A percentile compares a stretch with the other conserved stretches of the same genome.
Conservation (phyloP, 2,113 vertebrate genomes). For the Sinocyclocheilus grahami region DNA sequence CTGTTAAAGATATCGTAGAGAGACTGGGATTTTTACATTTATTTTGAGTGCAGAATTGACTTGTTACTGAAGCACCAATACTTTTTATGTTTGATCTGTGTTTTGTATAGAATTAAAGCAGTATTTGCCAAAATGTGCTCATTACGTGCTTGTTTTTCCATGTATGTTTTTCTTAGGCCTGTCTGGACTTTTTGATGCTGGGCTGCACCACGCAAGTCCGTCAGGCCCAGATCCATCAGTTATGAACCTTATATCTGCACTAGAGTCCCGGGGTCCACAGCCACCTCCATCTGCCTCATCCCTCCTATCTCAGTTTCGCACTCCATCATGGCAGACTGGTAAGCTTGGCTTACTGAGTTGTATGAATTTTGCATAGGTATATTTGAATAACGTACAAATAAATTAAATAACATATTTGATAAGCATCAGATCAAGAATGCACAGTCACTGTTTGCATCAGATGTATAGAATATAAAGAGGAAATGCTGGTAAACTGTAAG, state of each 20-base stretch:
- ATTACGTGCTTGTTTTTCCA: neutral
- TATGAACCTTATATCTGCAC: slow-evolving; percentile 94
- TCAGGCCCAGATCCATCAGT: slow-evolving; percentile 89
- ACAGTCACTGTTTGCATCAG: neutral
- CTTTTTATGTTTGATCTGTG: neutral
- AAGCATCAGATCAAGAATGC: neutral
- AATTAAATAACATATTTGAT: neutral
- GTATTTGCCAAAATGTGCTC: neutral
- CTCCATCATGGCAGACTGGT: slow-evolving; percentile 96
- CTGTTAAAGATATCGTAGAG: neutral
- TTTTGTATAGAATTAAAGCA: neutral
- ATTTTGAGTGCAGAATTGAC: neutral
- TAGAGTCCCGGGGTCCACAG: slow-evolving; percentile 91
- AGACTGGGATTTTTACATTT: neutral
- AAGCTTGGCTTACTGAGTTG: slow-evolving; percentile 37
- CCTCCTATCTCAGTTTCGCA: slow-evolving; percentile 93
- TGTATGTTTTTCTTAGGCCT: slow-evolving; percentile 74
- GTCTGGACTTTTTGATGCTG: slow-evolving; percentile 91
- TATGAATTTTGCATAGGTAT: neutral
- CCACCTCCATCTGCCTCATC: slow-evolving; percentile 92
- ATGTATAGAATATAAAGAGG: neutral
- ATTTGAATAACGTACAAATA: neutral
- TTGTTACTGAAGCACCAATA: neutral
- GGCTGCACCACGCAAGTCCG: slow-evolving; percentile 88
- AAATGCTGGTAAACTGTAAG: neutral